Percentiles rank a stretch among this genome's conserved stretches.
phyloP scores from a whole-genome alignment of 2,113 vertebrate species.

The Cephalopholis sonnerati region DNA sequence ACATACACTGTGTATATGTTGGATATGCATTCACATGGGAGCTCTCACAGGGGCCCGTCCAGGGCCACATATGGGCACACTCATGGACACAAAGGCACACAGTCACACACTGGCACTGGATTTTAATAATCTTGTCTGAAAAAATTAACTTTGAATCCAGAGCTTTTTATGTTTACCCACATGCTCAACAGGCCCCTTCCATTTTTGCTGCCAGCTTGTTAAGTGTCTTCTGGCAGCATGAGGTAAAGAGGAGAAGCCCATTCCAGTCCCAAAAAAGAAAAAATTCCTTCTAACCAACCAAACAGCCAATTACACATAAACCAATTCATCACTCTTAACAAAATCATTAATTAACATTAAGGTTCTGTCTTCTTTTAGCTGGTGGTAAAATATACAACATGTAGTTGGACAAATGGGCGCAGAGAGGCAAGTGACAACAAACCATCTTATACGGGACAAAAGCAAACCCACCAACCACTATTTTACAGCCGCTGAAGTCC shows the following conservation, averaged over 20 bases:
- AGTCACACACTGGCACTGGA: conserved; percentile 78
- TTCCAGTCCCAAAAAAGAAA: conserved; percentile 27
- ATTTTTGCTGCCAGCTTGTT: conserved; percentile 87
- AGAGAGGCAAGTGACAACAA: background rate
- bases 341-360: conserved; percentile 16
- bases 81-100: conserved; percentile 55
- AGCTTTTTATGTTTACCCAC: conserved; percentile 89
- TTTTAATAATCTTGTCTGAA: conserved; percentile 89
- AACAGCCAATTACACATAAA: conserved; percentile 29
- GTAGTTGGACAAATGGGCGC: background rate
- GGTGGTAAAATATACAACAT: background rate
- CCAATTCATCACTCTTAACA: conserved; percentile 25
- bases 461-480: background rate
- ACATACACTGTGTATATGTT: conserved; percentile 24
- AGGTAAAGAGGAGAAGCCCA: conserved; percentile 73
- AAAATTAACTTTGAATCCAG: conserved; percentile 87
- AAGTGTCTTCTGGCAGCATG: conserved; percentile 86
- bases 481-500: background rate
- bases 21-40: conserved; percentile 46
- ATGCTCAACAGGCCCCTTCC: conserved; percentile 87
- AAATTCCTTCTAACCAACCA: conserved; percentile 23
- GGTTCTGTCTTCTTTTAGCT: background rate
- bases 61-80: conserved; percentile 63
- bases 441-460: background rate
- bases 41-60: conserved; percentile 27